Percentiles rank a stretch among this genome's conserved stretches.
Evolutionary conservation across 2,888 invertebrate genomes (phyloP).

Genomic region (Linyphia triangularis): DNA sequence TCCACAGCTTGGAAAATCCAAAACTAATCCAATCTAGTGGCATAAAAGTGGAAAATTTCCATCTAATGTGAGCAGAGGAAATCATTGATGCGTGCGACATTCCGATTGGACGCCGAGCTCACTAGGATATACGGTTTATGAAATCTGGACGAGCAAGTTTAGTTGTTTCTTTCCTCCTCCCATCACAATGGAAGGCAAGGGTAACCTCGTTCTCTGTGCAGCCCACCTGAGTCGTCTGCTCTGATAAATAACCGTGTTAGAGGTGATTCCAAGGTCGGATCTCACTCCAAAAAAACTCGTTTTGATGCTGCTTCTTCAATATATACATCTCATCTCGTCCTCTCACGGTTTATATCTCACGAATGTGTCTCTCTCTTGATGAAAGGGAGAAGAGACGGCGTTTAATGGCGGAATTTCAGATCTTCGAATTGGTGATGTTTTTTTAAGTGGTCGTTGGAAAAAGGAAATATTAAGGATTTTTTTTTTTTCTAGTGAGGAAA

Average conservation of each 20-base stretch:
- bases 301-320: conserved; percentile 1
- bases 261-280: conserved; percentile 72
- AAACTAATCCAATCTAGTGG: too few relatives aligned
- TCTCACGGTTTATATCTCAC: background rate
- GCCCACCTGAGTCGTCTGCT: conserved; percentile 53
- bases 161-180: background rate
- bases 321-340: background rate
- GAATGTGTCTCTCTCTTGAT: background rate
- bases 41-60: too few relatives aligned
- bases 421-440: background rate
- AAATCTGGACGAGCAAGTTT: conserved; percentile 57
- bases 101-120: background rate
- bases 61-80: too few relatives aligned
- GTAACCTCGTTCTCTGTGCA: conserved; percentile 63
- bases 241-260: conserved; percentile 71
- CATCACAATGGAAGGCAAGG: conserved; percentile 58
- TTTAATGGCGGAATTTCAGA: background rate
- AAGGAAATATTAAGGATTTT: too few relatives aligned
- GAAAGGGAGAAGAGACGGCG: background rate
- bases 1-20: too few relatives aligned
- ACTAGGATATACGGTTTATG: conserved; percentile 62
- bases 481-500: too few relatives aligned
- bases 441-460: too few relatives aligned
- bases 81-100: background rate
- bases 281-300: conserved; percentile 29